Evolutionary conservation across 1,140 invertebrate species (phyloP).

Genomic region (Musca vetustissima): DNA sequence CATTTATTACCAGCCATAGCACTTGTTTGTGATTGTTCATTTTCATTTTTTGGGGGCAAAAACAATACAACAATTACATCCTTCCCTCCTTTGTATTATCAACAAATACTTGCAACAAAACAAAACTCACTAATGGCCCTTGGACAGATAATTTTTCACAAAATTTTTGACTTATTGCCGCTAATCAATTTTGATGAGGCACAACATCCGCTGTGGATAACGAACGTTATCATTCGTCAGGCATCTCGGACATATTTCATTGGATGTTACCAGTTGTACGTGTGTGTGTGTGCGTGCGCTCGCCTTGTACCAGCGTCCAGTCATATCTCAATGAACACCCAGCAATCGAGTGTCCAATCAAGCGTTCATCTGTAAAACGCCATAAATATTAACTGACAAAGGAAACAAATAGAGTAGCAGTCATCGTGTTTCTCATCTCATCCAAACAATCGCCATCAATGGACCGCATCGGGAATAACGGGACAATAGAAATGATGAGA

Average conservation of each 20-base stretch:
- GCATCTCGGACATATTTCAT: neutral
- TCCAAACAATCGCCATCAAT: too few species aligned
- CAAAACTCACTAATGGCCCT: neutral
- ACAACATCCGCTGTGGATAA: neutral
- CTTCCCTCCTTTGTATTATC: neutral
- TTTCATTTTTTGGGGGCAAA: too few species aligned
- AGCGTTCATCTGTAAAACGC: slow-evolving; percentile 14
- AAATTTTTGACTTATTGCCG: slow-evolving; percentile 21
- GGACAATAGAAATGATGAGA: neutral
- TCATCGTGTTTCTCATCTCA: too few species aligned
- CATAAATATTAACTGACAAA: slow-evolving; percentile 20
- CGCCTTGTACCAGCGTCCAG: neutral
- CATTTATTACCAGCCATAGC: too few species aligned
- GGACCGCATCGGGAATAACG: too few species aligned
- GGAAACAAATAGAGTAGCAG: slow-evolving; percentile 6
- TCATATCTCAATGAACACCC: neutral
- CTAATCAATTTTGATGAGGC: slow-evolving; percentile 22
- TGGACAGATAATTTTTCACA: neutral
- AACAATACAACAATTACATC: too few species aligned
- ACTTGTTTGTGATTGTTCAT: too few species aligned
- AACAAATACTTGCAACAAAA: neutral
- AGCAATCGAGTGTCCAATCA: slow-evolving; percentile 20
- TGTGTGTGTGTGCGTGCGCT: too few species aligned
- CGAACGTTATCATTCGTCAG: neutral
- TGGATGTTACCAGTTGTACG: neutral